A percentile compares a stretch with the other conserved stretches of the same genome.
phyloP scores from a whole-genome alignment of 2,888 invertebrate species.

The Limnephilus marmoratus region DNA sequence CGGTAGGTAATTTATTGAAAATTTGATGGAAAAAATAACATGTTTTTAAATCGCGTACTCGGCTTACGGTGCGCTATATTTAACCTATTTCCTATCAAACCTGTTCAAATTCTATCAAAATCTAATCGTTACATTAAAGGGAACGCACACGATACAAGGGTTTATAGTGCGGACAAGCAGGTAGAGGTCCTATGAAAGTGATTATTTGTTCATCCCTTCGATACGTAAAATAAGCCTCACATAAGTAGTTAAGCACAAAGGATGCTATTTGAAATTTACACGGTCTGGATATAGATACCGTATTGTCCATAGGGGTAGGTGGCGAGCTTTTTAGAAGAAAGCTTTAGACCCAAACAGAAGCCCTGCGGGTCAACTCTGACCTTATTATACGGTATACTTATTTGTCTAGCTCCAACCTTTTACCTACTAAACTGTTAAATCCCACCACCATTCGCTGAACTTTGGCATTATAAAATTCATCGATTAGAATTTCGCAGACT shows the following conservation, averaged over 20 bases:
- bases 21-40: background rate
- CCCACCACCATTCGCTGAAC: background rate
- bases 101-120: background rate
- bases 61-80: background rate
- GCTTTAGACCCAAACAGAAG: background rate
- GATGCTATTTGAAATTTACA: background rate
- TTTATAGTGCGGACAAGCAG: background rate
- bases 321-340: background rate
- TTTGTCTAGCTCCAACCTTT: background rate
- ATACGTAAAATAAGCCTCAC: background rate
- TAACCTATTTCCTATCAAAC: background rate
- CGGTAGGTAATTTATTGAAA: background rate
- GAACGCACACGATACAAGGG: background rate
- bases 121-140: background rate
- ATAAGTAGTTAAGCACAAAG: background rate
- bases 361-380: slow-evolving; percentile 2
- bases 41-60: background rate
- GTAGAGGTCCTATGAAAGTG: background rate
- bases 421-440: background rate
- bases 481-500: background rate
- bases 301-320: background rate
- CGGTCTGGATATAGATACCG: background rate
- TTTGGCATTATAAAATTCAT: background rate
- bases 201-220: background rate
- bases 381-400: background rate